These are phyloP conservation scores for Steinernema hermaphroditum DNA, from an alignment of 2,888 invertebrate species.

Conservation along the genomic window DNA sequence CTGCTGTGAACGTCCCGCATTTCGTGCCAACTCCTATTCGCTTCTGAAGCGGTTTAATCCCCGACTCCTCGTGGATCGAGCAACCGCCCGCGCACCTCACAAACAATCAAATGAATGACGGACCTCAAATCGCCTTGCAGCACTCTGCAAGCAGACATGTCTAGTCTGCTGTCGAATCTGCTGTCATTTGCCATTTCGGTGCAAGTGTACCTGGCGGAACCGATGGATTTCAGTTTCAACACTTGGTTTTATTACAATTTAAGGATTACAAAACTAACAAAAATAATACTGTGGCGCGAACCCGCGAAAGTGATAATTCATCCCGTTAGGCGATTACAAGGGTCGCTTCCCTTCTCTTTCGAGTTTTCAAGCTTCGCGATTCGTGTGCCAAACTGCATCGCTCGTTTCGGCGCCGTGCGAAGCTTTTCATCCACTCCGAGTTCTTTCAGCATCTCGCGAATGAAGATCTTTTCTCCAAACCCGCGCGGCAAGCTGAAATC, in stretches of 20 bases:
- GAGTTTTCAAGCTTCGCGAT: constrained; percentile 77
- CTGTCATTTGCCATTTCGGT: no score
- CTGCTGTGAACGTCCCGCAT: no score
- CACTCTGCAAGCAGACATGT: no score
- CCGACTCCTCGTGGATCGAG: not conserved
- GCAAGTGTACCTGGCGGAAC: no score
- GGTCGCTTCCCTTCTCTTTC: constrained; percentile 40
- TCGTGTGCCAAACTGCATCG: constrained; percentile 93
- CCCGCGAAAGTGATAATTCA: no score
- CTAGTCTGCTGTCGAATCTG: no score
- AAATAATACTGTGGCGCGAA: not conserved
- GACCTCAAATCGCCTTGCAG: not conserved
- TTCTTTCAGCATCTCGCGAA: constrained; percentile 72
- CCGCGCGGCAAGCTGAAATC: constrained; percentile 70
- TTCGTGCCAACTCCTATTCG: no score
- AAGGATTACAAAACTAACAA: not conserved
- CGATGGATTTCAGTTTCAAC: not conserved
- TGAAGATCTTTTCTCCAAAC: constrained; percentile 79
- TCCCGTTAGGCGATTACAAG: constrained; percentile 32
- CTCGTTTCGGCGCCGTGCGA: constrained; percentile 81
- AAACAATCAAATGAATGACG: not conserved
- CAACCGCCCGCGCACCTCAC: not conserved
- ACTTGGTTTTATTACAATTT: not conserved
- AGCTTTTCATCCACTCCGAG: constrained; percentile 44
- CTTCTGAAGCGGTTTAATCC: not conserved